phyloP scores from a whole-genome alignment of 2,113 vertebrate species.

The Pardalotus punctatus region DNA sequence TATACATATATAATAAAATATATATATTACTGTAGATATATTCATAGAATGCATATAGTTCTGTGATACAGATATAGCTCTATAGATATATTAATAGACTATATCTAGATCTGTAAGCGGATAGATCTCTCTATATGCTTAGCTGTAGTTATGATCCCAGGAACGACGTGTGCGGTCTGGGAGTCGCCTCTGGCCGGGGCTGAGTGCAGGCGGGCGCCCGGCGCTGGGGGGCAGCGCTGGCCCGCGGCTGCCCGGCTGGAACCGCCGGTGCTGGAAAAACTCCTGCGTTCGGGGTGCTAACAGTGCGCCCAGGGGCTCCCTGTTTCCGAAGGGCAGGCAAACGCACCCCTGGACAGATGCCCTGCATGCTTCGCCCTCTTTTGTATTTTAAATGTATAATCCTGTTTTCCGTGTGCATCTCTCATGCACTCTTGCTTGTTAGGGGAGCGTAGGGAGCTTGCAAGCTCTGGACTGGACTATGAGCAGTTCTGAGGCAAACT shows the following conservation, averaged over 20 bases:
- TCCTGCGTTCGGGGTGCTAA: rapidly evolving
- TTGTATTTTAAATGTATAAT: not conserved
- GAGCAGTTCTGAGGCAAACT: not conserved
- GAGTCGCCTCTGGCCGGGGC: not conserved
- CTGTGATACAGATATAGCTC: not conserved
- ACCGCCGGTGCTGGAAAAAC: rapidly evolving
- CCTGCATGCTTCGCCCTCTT: not conserved
- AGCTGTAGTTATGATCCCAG: rapidly evolving
- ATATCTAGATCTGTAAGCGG: not conserved
- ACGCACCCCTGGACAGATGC: not conserved
- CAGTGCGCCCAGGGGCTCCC: rapidly evolving
- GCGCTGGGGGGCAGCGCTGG: constrained; percentile 52
- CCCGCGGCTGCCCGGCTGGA: not conserved
- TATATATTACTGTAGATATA: rapidly evolving
- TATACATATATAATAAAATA: not conserved
- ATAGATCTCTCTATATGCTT: rapidly evolving
- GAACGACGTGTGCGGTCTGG: rapidly evolving
- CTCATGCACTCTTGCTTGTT: rapidly evolving
- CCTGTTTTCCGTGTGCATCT: not conserved
- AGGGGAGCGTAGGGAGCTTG: rapidly evolving
- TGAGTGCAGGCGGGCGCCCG: not conserved
- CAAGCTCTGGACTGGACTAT: rapidly evolving
- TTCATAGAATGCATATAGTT: not conserved
- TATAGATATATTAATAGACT: not conserved
- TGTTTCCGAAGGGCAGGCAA: not conserved